A percentile compares a stretch with the other conserved stretches of the same genome.
Conservation (phyloP, 2,888 invertebrate species). For the Calameuta idolon region DNA sequence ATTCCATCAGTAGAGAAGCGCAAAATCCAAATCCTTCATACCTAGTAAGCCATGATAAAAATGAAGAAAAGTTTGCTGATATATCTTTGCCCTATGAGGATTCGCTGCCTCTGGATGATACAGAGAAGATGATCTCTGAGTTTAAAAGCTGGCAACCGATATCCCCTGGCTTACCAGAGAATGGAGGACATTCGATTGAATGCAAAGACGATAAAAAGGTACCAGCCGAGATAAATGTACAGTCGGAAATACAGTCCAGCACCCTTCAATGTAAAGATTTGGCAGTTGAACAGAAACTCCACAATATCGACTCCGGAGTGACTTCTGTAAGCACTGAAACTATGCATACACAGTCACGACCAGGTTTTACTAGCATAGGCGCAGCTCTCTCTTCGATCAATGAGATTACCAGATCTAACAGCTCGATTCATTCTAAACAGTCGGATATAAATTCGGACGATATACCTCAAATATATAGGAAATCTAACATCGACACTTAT, state of each 20-base stretch:
- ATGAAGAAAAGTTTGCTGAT: conserved; percentile 36
- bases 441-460: conserved; percentile 21
- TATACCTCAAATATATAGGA: conserved; percentile 28
- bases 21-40: conserved; percentile 16
- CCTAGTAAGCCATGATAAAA: conserved; percentile 28
- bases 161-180: background rate
- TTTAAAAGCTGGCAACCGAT: conserved; percentile 49
- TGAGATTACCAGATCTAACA: conserved; percentile 25
- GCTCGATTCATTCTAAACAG: conserved; percentile 15
- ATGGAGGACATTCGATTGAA: background rate
- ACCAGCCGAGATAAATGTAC: background rate
- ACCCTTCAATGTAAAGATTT: background rate
- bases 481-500: conserved; percentile 25
- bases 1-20: conserved; percentile 24
- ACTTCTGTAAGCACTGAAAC: background rate
- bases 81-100: conserved; percentile 44
- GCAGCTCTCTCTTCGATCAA: conserved; percentile 1
- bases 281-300: background rate
- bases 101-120: conserved; percentile 43
- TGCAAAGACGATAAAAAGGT: background rate
- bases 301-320: background rate
- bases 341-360: background rate
- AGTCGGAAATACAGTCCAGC: background rate
- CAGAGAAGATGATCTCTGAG: conserved; percentile 47
- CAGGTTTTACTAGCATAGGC: background rate